These are phyloP conservation scores for Oedothorax gibbosus DNA, from an alignment of 1,140 invertebrate species.

Conservation along the genomic window DNA sequence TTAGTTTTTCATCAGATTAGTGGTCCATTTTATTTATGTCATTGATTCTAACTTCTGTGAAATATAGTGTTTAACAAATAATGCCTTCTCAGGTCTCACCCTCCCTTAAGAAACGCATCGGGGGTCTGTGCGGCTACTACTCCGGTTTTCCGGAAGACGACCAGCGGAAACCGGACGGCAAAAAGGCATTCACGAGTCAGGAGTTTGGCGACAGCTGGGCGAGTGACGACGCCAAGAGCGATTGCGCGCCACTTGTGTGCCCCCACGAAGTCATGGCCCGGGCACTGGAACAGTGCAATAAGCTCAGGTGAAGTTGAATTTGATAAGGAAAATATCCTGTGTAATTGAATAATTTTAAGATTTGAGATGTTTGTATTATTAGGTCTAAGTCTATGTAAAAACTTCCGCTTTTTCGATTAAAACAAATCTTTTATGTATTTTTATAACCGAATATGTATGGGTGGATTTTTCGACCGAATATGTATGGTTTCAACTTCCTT, in stretches of 20 bases:
- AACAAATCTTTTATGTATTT: too few species aligned
- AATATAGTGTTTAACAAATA: background rate
- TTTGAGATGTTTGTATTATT: too few species aligned
- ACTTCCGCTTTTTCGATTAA: too few species aligned
- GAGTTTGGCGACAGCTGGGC: conserved; percentile 83
- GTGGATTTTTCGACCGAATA: too few species aligned
- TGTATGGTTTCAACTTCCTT: too few species aligned
- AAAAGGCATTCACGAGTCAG: conserved; percentile 73
- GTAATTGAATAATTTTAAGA: too few species aligned
- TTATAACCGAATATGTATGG: too few species aligned
- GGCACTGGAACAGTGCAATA: conserved; percentile 76
- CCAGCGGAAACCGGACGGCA: conserved; percentile 77
- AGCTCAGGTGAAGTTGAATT: conserved; percentile 65
- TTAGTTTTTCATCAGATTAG: too few species aligned
- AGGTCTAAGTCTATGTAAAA: too few species aligned
- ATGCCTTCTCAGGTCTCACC: conserved; percentile 67
- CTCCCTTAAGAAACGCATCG: conserved; percentile 74
- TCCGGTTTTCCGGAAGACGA: conserved; percentile 78
- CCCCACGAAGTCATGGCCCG: conserved; percentile 73
- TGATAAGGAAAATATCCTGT: too few species aligned
- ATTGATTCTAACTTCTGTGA: background rate
- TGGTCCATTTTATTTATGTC: background rate
- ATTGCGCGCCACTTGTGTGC: conserved; percentile 74
- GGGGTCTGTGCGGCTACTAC: conserved; percentile 83
- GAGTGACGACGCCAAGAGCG: conserved; percentile 38